Evolutionary conservation across 2,888 invertebrate species (phyloP), one percentile per base, ranked within the genome.

Genomic region (Hemithea aestivaria): DNA sequence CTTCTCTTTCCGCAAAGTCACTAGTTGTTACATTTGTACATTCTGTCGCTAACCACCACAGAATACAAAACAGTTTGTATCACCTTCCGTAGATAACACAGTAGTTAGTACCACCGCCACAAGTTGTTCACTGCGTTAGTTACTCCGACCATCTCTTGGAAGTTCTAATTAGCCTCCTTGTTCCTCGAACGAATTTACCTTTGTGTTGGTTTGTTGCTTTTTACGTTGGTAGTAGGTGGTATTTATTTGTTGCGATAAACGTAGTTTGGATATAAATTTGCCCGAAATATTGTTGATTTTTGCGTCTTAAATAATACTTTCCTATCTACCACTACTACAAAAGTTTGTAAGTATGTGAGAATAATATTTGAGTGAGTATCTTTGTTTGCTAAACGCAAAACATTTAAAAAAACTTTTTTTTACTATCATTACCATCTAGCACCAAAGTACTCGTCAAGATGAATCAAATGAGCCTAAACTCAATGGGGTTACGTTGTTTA

Each of bases 111-210:
- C 21, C 5, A 10, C 10, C 10, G 42, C 30, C 21, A 37, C 47
- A 45, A 49, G 45, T 48, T 53, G 51, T 48, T 45, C 37, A 39
- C 56, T 55, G 53, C 53, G 58, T 64, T 66, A 63, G 63, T 65
- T 65, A 62, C 65, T 56, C 42, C 46, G 48, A 48, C 65, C 61
- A 64, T 64, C 62, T 63, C 40, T 68, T 54, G 63, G 62, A 63
- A 68, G 62, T 65, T 61, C 67, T 66, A 68, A 67, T 66, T 68
- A 67, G 66, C 55, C 52, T 54, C 50, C 67, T 58, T 66, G 66
- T 68, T 58, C 53, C 67, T 55, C 31, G 57, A 53, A 64, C 59
- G 42, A 40, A 58, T 51, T 58, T 60, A 59, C 58, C 56, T 50
- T 53, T 47, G 48, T 44, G 37, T 36, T 27, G 36, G 35, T 39